Conservation (phyloP, 2,113 vertebrate genomes). For the Neolamprologus fasciatus region DNA sequence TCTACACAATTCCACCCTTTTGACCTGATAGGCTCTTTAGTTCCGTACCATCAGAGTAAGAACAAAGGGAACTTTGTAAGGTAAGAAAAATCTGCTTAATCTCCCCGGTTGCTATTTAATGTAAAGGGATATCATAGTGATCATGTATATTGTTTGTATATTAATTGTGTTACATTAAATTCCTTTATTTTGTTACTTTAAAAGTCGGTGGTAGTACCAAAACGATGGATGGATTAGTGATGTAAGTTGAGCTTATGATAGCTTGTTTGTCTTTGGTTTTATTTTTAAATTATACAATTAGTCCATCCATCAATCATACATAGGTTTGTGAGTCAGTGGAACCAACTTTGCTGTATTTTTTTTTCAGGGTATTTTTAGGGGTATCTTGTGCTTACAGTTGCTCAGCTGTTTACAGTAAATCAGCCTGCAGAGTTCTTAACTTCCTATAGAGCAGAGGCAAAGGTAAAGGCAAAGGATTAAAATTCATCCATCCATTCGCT, state of each 20-base stretch:
- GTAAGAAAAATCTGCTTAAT: not conserved
- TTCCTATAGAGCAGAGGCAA: not conserved
- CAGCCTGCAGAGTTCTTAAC: rapidly evolving
- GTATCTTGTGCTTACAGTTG: not conserved
- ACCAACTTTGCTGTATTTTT: not conserved
- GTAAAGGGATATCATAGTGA: not conserved
- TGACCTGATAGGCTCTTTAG: not conserved
- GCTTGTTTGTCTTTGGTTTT: not conserved
- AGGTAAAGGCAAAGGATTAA: not conserved
- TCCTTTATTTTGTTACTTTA: not conserved
- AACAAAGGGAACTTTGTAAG: not conserved
- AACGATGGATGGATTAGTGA: rapidly evolving
- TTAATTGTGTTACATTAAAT: not conserved
- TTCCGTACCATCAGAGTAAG: not conserved
- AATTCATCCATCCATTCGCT: not conserved
- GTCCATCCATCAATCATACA: not conserved
- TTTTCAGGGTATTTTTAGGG: not conserved
- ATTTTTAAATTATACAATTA: not conserved
- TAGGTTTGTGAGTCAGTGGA: not conserved
- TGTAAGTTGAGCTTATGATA: not conserved
- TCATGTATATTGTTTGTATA: not conserved
- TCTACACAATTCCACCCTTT: not conserved
- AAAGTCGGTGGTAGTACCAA: not conserved
- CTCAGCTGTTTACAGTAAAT: not conserved
- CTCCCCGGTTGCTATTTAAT: not conserved